These are phyloP conservation scores for Silvanus unidentatus DNA, from an alignment of 2,888 invertebrate genomes.

Conservation along the genomic window DNA sequence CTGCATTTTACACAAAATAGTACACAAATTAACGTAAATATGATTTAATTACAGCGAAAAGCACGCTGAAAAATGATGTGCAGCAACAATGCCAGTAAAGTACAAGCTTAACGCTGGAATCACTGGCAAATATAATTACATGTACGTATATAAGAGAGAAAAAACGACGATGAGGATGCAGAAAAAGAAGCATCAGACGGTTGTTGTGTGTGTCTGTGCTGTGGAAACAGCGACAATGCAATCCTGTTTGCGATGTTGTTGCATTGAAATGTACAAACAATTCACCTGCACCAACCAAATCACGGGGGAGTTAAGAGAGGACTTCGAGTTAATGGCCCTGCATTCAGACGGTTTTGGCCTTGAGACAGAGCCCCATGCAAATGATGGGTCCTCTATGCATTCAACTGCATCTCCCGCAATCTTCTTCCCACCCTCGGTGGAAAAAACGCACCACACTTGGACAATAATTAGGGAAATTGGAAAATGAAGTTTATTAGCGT, in stretches of 20 bases:
- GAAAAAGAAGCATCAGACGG: no score
- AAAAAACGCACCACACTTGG: no score
- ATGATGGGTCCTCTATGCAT: constrained; percentile 26
- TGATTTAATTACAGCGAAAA: constrained; percentile 1
- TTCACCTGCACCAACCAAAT: constrained; percentile 23
- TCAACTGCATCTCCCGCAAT: constrained; percentile 29
- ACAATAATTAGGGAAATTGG: no score
- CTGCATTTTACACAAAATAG: not conserved
- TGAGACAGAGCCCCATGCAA: constrained; percentile 35
- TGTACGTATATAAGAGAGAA: not conserved
- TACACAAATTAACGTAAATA: constrained; percentile 3
- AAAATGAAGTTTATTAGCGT: no score
- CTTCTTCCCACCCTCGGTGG: constrained; percentile 12
- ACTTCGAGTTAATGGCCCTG: constrained; percentile 19
- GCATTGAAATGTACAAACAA: constrained; percentile 11
- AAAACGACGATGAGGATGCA: no score
- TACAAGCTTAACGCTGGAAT: not conserved
- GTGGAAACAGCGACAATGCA: constrained; percentile 5
- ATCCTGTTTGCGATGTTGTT: constrained; percentile 11
- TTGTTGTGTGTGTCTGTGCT: no score
- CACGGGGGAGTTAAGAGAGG: constrained; percentile 19
- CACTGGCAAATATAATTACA: constrained; percentile 1
- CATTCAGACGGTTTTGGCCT: constrained; percentile 25
- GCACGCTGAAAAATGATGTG: not conserved
- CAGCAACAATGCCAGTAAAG: not conserved